Evolutionary conservation across 2,797 vertebrate species (phyloP).

Genomic region (Ptychadena robeensis): DNA sequence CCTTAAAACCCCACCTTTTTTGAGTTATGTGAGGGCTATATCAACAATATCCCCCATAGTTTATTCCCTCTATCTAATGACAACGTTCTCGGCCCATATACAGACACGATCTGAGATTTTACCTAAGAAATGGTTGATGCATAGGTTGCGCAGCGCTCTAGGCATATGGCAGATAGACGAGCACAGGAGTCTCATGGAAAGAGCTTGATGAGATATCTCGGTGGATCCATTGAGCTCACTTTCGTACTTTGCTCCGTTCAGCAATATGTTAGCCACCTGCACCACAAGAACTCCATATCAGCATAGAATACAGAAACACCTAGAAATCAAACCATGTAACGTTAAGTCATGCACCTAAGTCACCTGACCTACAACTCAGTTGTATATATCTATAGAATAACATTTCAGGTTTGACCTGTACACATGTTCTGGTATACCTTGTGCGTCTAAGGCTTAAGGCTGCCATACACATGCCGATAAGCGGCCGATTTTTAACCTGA

Average conservation of each 20-base stretch:
- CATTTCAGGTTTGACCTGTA: no score
- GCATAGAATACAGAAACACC: constrained; percentile 54
- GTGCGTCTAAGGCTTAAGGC: no score
- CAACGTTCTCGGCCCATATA: no score
- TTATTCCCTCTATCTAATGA: no score
- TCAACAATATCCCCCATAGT: no score
- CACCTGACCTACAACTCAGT: constrained; percentile 39
- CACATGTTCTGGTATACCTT: no score
- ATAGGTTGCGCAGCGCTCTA: constrained; percentile 89
- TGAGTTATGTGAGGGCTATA: no score
- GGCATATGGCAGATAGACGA: constrained; percentile 96
- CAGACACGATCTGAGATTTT: constrained; percentile 61
- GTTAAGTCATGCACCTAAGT: constrained; percentile 57
- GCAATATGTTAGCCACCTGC: constrained; percentile 95
- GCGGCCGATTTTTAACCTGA: no score
- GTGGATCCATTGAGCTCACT: constrained; percentile 85
- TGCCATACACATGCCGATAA: no score
- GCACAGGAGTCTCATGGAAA: constrained; percentile 90
- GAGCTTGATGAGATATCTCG: constrained; percentile 81
- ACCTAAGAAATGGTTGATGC: constrained; percentile 98
- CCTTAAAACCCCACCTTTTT: no score
- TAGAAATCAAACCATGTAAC: constrained; percentile 43
- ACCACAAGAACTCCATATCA: constrained; percentile 61
- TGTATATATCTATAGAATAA: no score
- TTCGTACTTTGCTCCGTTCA: constrained; percentile 94